Base-by-base conservation (phyloP, 2,888 invertebrate genomes). In the Onchidella celtica region DNA sequence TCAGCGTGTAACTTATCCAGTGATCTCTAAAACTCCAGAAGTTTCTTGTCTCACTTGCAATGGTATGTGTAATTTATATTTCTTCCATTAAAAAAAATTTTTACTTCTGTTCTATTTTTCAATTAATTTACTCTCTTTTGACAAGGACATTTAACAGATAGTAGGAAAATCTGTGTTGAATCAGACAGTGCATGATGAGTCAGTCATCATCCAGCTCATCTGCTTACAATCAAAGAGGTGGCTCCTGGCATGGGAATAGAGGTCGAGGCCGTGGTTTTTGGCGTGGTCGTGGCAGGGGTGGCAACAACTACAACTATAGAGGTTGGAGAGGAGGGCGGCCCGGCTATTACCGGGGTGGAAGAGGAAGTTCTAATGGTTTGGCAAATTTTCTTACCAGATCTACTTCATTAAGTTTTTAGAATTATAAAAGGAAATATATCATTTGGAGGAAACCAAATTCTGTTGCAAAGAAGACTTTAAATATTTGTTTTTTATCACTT, bases 321-420 rank as follows among this genome's bases (percentile, higher is more conserved):
- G 66, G 68, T 27, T 68, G 77, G 77, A 66, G 68, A 57, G 68
- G 77, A 57, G 55, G 75, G 38, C 65, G 75, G 17, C 34, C 36
- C n/a, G 38, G 34, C 2, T 61, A 69, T 36, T 69, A 78, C 29
- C 17, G 59, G 27, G 55, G 59, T n/a, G 40, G 34, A 36, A 61
- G 40, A 29, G 59, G 61, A 57, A 40, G 29, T 11, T 59, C 38
- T 61, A 57, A 78, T 76, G 47, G 63, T 40, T 61, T 66, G 84
- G 27, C 24, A 21, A 24, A 24, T 1, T 36, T 21, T 17, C 14
- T n/a, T n/a, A n/a, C n/a, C n/a, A n/a, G n/a, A n/a, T n/a, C n/a
- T n/a, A n/a, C n/a, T 2, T 66, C 1, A 11, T 66, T 66, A n/a
- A 29, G 24, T 2, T 3, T 66, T 59, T 59, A 3, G 21, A 36